Conservation (phyloP, 1,140 invertebrate species). For the Rhyzopertha dominica region DNA sequence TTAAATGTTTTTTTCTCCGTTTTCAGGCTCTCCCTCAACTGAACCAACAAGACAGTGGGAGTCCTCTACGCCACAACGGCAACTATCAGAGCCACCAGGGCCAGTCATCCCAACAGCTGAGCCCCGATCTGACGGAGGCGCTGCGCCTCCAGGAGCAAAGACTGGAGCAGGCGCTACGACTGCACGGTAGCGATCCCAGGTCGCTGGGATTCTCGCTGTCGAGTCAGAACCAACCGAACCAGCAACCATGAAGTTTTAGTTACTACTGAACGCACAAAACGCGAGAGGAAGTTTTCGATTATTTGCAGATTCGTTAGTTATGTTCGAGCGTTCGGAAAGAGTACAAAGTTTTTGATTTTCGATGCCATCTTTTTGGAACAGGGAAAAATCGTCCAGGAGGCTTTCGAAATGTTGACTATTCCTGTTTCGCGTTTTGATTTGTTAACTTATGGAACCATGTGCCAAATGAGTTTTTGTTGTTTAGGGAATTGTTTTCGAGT, state of each 20-base stretch:
- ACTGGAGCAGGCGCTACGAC: constrained; percentile 72
- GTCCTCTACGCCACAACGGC: constrained; percentile 45
- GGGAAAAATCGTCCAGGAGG: too few species aligned
- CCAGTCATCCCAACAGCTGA: constrained; percentile 49
- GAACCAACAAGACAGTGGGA: constrained; percentile 39
- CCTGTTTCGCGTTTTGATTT: too few species aligned
- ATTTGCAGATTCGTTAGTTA: constrained; percentile 7
- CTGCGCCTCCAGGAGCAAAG: constrained; percentile 73
- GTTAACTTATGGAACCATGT: constrained; percentile 22
- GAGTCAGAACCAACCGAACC: constrained; percentile 52
- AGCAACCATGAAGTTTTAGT: constrained; percentile 60
- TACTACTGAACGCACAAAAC: constrained; percentile 51
- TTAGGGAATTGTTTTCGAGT: too few species aligned
- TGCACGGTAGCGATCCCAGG: constrained; percentile 64
- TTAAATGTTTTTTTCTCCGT: too few species aligned
- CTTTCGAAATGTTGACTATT: too few species aligned
- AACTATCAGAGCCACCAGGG: constrained; percentile 48
- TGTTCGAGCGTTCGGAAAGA: too few species aligned
- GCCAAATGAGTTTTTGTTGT: constrained; percentile 27
- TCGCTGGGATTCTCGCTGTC: constrained; percentile 58
- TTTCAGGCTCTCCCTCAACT: constrained; percentile 49
- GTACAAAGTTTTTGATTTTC: too few species aligned
- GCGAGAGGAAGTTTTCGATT: not conserved
- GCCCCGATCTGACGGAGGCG: constrained; percentile 62
- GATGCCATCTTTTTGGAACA: too few species aligned